Conservation (phyloP, 2,113 vertebrate genomes). For the Channa argus region DNA sequence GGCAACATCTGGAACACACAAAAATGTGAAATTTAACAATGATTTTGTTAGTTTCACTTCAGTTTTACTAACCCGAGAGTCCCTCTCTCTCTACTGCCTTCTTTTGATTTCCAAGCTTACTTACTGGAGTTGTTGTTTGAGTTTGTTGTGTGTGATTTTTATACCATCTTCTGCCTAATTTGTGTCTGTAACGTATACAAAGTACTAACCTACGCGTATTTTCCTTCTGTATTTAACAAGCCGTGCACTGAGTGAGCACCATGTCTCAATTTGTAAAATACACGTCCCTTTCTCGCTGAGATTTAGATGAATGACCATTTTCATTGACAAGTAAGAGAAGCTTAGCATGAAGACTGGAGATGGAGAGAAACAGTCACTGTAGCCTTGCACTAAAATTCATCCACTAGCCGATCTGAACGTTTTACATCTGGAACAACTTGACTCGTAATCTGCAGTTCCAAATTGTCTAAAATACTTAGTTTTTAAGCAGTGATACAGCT, state of each 20-base stretch:
- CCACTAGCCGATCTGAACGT: too few species aligned
- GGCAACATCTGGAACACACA: not conserved
- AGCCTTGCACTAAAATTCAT: too few species aligned
- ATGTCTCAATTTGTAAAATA: slow-evolving; percentile 1
- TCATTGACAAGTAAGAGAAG: too few species aligned
- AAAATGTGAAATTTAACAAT: slow-evolving; percentile 16
- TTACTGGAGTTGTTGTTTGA: slow-evolving; percentile 24
- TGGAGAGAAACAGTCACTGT: too few species aligned
- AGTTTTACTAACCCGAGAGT: slow-evolving; percentile 8
- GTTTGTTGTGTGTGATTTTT: slow-evolving; percentile 37
- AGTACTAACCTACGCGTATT: not conserved
- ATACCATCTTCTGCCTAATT: slow-evolving; percentile 14
- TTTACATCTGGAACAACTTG: too few species aligned
- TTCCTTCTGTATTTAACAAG: not conserved
- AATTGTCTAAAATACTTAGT: too few species aligned
- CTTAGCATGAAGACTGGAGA: too few species aligned
- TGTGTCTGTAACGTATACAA: slow-evolving; percentile 31
- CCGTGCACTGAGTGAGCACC: slow-evolving; percentile 21
- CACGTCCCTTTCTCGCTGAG: not conserved
- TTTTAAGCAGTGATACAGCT: too few species aligned
- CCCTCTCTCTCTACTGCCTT: slow-evolving; percentile 51
- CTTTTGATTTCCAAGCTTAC: slow-evolving; percentile 9
- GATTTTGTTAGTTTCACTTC: slow-evolving; percentile 25
- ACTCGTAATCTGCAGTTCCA: too few species aligned
- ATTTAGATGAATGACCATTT: too few species aligned